Evolutionary conservation across 2,113 vertebrate species (phyloP), one percentile per base, ranked within the genome.

Genomic region (Coptodon bakossiorum): DNA sequence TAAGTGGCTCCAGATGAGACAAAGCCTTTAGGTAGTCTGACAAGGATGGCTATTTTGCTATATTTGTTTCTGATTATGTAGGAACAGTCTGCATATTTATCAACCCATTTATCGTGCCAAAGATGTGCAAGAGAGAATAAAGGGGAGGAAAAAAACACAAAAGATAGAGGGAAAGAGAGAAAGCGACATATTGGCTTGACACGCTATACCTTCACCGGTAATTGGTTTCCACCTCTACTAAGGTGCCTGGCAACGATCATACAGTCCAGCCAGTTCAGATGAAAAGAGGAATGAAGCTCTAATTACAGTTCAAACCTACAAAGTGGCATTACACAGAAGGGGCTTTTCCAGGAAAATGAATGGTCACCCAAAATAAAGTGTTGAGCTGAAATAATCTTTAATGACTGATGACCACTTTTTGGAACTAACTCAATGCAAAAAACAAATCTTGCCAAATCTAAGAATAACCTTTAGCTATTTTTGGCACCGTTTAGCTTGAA

Each of bases 161-260:
- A 90, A 56, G 38, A 82, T 3, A 52, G 2, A 36, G 5, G 56
- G 5, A 29, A 2, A 83, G 16, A 54, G 13, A 71, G 29, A 84
- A 56, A 61, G 50, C 31, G 31, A 50, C 29, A 73, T 63, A 50
- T 79, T 85, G 57, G 76, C 86, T 86, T 80, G 80, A 95, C 79
- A 88, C 19, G 38, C 61, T 81, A 84, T 87, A 91, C 59, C 88
- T 89, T 83, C 82, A 85, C 56, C 78, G 12, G 91, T 94, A 94
- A 96, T 95, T 94, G 90, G 86, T 95, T 94, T 93, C 91, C 88
- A 95, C 84, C 90, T 92, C 89, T 94, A 7, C 85, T 82, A 83
- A 89, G 84, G 89, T 91, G 92, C 96, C 90, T 95, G 94, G 96
- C 96, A 97, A 96, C 95, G 16, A 90, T 89, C 80, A 76, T n/a